A percentile compares a stretch with the other conserved stretches of the same genome.
Evolutionary conservation across 1,140 invertebrate species (phyloP).

Genomic region (Drepana arcuata): DNA sequence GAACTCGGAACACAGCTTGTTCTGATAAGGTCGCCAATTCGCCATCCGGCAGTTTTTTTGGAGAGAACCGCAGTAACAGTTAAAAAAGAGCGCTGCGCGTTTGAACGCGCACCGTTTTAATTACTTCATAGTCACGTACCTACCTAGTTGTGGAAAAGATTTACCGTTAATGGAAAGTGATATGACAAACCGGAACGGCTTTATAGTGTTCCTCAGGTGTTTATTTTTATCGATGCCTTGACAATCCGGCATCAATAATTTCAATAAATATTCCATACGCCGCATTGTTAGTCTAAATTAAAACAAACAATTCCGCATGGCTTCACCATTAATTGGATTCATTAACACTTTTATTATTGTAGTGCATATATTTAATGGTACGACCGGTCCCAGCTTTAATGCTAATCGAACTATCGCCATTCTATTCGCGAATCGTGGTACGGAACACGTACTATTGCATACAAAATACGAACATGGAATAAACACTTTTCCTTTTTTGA

Average conservation of each 20-base stretch:
- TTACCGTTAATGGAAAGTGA: constrained; percentile 63
- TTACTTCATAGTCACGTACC: constrained; percentile 62
- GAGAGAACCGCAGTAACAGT: constrained; percentile 46
- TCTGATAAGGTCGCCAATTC: constrained; percentile 63
- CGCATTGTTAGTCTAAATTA: constrained; percentile 4
- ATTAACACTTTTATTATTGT: constrained; percentile 16
- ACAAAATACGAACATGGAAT: too few relatives aligned
- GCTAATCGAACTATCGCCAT: constrained; percentile 19
- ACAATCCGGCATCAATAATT: too few relatives aligned
- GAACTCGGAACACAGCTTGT: constrained; percentile 28
- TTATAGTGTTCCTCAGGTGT: neutral
- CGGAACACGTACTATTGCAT: constrained; percentile 4
- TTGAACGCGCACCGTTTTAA: constrained; percentile 58
- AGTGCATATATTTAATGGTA: constrained; percentile 9
- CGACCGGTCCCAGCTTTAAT: constrained; percentile 15
- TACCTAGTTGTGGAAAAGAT: constrained; percentile 41
- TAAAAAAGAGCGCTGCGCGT: constrained; percentile 43
- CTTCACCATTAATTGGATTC: constrained; percentile 10
- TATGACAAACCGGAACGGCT: constrained; percentile 30
- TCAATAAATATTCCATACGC: too few relatives aligned
- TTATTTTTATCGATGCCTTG: too few relatives aligned
- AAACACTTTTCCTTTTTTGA: too few relatives aligned
- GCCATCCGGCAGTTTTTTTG: constrained; percentile 45
- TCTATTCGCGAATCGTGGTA: constrained; percentile 16
- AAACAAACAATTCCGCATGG: constrained; percentile 14